Percentiles rank a stretch among this genome's conserved stretches.
These are phyloP conservation scores for Drosophila punjabiensis DNA, from an alignment of 1,140 invertebrate genomes.

Conservation along the genomic window DNA sequence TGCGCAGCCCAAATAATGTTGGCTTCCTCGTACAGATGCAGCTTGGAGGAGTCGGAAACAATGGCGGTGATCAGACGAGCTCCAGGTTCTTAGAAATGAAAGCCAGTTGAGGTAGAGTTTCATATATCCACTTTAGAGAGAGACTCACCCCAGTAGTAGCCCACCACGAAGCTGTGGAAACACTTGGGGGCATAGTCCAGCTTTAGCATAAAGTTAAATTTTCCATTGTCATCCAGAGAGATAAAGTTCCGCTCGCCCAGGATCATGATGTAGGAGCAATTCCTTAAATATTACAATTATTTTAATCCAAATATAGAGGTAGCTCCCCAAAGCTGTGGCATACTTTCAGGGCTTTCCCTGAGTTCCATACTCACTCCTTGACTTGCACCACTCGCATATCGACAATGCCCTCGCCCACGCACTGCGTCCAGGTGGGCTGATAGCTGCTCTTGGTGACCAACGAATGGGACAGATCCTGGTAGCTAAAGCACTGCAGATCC, in stretches of 20 bases:
- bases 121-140: rapidly evolving
- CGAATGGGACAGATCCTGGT: slow-evolving; percentile 81
- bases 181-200: slow-evolving; percentile 82
- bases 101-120: too few species aligned
- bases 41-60: slow-evolving; percentile 87
- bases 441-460: slow-evolving; percentile 68
- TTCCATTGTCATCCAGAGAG: slow-evolving; percentile 73
- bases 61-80: slow-evolving; percentile 87
- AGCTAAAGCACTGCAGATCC: slow-evolving; percentile 88
- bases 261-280: slow-evolving; percentile 72
- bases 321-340: background rate
- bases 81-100: slow-evolving; percentile 85
- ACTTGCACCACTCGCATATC: slow-evolving; percentile 76
- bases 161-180: slow-evolving; percentile 78
- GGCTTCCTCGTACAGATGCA: slow-evolving; percentile 90
- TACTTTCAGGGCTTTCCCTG: background rate
- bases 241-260: slow-evolving; percentile 80
- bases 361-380: slow-evolving; percentile 59
- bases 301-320: too few species aligned
- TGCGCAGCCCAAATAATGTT: slow-evolving; percentile 92
- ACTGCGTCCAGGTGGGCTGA: slow-evolving; percentile 77
- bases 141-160: slow-evolving; percentile 82
- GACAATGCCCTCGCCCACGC: slow-evolving; percentile 78
- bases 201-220: slow-evolving; percentile 79
- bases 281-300: slow-evolving; percentile 20